A percentile compares a stretch with the other conserved stretches of the same genome.
These are phyloP conservation scores for Eueides isabella DNA, from an alignment of 1,140 invertebrate genomes.

Conservation along the genomic window DNA sequence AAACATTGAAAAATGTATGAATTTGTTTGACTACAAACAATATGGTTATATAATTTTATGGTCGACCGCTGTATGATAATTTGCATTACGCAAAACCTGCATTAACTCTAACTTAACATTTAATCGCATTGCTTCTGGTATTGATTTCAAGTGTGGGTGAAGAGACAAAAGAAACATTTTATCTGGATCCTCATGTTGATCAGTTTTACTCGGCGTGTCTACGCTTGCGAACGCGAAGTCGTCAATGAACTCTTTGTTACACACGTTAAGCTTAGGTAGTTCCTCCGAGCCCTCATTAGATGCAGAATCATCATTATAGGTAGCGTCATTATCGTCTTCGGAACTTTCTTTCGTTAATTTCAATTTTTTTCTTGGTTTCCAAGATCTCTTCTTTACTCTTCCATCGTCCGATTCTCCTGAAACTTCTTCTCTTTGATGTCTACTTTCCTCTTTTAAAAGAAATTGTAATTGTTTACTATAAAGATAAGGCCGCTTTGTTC, in stretches of 20 bases:
- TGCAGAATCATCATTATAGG: constrained; percentile 42
- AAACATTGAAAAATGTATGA: background rate
- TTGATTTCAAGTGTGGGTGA: constrained; percentile 65
- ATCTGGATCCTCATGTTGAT: constrained; percentile 60
- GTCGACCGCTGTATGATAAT: constrained; percentile 43
- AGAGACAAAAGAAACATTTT: constrained; percentile 71
- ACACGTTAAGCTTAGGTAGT: constrained; percentile 8
- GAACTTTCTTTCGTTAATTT: constrained; percentile 56
- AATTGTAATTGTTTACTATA: constrained; percentile 68
- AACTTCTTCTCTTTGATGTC: constrained; percentile 27
- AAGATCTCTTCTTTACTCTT: constrained; percentile 46
- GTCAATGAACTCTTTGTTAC: constrained; percentile 37
- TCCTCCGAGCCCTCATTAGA: constrained; percentile 29
- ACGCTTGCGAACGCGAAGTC: constrained; percentile 73
- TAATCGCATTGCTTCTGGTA: constrained; percentile 64
- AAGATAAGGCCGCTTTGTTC: constrained; percentile 63
- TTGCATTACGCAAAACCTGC: constrained; percentile 70
- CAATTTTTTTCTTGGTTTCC: constrained; percentile 57
- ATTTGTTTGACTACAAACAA: constrained; percentile 11
- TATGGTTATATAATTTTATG: constrained; percentile 53
- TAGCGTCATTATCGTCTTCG: constrained; percentile 53
- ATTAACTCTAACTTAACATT: constrained; percentile 75
- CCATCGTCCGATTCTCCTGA: constrained; percentile 61
- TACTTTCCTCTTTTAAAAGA: constrained; percentile 53
- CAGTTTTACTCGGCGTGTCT: constrained; percentile 44